These are phyloP conservation scores for Thunnus albacares DNA, from an alignment of 2,797 vertebrate genomes.

Conservation along the genomic window DNA sequence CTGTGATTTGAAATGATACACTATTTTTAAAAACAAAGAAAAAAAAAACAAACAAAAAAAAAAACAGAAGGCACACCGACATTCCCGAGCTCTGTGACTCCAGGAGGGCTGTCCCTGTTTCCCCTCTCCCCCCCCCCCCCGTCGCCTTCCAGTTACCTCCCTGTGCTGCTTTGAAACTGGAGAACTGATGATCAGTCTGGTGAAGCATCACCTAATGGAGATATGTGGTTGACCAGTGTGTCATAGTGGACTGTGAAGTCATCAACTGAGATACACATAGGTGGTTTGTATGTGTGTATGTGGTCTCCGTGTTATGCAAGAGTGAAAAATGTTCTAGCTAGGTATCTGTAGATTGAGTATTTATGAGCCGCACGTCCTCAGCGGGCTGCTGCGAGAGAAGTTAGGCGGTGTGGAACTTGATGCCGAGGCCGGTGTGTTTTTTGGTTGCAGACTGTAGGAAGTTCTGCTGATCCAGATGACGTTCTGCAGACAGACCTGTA, in stretches of 20 bases:
- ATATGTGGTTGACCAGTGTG: slow-evolving; percentile 49
- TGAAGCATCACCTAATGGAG: slow-evolving; percentile 60
- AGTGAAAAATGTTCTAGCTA: slow-evolving; percentile 85
- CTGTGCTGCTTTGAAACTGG: slow-evolving; percentile 76
- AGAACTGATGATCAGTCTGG: slow-evolving; percentile 59
- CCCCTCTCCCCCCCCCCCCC: slow-evolving; percentile 5
- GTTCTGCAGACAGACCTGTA: slow-evolving; percentile 84
- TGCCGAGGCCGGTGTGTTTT: slow-evolving; percentile 86
- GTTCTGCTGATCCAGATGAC: slow-evolving; percentile 73
- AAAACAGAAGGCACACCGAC: slow-evolving; percentile 84
- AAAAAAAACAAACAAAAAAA: slow-evolving; percentile 3
- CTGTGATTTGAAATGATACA: slow-evolving; percentile 78
- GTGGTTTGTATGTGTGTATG: slow-evolving; percentile 75
- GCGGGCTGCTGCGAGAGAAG: slow-evolving; percentile 82
- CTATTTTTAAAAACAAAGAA: slow-evolving; percentile 76
- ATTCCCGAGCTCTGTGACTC: slow-evolving; percentile 82
- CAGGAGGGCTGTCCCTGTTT: slow-evolving; percentile 60
- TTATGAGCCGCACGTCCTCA: slow-evolving; percentile 83
- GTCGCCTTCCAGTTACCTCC: slow-evolving; percentile 62
- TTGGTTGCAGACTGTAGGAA: slow-evolving; percentile 87
- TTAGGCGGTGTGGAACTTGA: slow-evolving; percentile 74
- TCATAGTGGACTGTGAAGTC: slow-evolving; percentile 79
- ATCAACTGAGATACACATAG: slow-evolving; percentile 86
- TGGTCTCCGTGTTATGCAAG: slow-evolving; percentile 83
- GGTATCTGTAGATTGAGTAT: slow-evolving; percentile 85